Evolutionary conservation across 1,140 invertebrate genomes (phyloP).

Genomic region (Bombus waltoni): DNA sequence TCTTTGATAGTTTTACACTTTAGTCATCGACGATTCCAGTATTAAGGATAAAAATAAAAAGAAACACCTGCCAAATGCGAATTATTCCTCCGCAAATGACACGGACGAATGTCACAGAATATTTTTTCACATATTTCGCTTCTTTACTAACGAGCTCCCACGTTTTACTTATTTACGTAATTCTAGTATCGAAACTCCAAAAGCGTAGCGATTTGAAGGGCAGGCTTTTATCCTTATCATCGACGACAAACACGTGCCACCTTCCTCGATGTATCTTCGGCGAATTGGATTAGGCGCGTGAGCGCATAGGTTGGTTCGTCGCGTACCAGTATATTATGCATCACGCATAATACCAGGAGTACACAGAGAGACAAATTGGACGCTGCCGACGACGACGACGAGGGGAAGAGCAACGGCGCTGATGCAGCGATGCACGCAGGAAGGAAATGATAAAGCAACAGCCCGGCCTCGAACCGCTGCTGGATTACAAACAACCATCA

Average conservation of each 20-base stretch:
- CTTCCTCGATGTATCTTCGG: not conserved
- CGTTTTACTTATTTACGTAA: no score
- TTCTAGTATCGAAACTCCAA: not conserved
- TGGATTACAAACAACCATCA: conserved; percentile 19
- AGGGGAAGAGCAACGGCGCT: not conserved
- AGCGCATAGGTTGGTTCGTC: no score
- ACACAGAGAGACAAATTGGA: conserved; percentile 37
- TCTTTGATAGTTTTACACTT: no score
- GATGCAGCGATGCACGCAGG: not conserved
- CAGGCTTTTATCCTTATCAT: not conserved
- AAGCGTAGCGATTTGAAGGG: not conserved
- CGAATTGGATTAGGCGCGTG: not conserved
- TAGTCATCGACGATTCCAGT: no score
- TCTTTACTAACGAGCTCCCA: no score
- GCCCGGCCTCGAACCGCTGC: not conserved
- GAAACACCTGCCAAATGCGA: no score
- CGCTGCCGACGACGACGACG: not conserved
- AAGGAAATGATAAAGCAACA: conserved; percentile 53
- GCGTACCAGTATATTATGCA: conserved; percentile 23
- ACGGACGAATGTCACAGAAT: no score
- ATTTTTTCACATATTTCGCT: no score
- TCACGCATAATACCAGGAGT: conserved; percentile 23
- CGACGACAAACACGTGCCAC: conserved; percentile 9
- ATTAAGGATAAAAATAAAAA: no score
- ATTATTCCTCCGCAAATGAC: no score